phyloP scores from a whole-genome alignment of 2,113 vertebrate genomes.

The Porphyrio hochstetteri region DNA sequence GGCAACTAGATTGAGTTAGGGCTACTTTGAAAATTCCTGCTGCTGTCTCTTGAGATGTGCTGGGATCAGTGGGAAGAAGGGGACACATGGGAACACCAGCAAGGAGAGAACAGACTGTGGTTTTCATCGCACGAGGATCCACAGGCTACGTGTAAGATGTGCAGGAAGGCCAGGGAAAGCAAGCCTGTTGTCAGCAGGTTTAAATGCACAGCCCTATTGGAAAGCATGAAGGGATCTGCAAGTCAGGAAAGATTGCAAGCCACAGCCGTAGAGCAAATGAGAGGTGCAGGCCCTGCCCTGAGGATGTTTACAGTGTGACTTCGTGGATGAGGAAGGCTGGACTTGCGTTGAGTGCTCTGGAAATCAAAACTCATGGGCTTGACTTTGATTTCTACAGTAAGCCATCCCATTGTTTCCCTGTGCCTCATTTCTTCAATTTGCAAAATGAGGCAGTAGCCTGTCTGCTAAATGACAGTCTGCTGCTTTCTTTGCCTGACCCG shows the following conservation, averaged over 20 bases:
- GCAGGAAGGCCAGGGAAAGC: neutral
- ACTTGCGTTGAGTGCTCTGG: neutral
- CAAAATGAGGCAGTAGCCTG: neutral
- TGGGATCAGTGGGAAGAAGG: neutral
- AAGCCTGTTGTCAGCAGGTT: slow-evolving; percentile 41
- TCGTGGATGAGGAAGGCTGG: neutral
- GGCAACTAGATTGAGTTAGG: neutral
- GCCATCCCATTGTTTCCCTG: neutral
- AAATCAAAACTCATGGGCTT: neutral
- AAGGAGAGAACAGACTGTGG: neutral
- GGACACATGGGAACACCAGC: neutral
- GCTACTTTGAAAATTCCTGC: neutral
- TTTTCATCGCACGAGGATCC: neutral
- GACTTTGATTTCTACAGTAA: slow-evolving; percentile 11
- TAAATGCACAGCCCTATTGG: neutral
- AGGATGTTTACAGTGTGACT: slow-evolving; percentile 10
- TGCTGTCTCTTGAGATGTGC: neutral
- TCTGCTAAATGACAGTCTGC: neutral
- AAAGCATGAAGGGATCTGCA: slow-evolving; percentile 15
- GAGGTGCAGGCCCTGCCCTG: slow-evolving; percentile 47
- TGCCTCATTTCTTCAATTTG: slow-evolving; percentile 24
- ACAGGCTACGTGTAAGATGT: slow-evolving; percentile 4
- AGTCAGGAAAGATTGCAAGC: slow-evolving; percentile 25
- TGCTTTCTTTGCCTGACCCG: neutral
- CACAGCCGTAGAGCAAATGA: slow-evolving; percentile 8